Percentiles rank a stretch among this genome's conserved stretches.
phyloP scores from a whole-genome alignment of 2,888 invertebrate genomes.

The Sericinus montela region DNA sequence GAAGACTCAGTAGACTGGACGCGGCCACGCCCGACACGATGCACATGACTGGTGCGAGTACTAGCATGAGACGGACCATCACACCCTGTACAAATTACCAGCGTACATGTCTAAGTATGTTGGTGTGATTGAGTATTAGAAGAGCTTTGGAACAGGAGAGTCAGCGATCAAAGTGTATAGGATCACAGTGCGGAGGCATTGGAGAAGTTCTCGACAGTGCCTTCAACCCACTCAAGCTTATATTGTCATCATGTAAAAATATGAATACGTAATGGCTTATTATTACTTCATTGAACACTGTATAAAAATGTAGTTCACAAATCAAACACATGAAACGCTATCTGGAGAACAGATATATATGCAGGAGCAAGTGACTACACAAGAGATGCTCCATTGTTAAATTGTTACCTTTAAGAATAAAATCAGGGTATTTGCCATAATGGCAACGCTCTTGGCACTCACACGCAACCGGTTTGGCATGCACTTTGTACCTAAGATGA shows the following conservation, averaged over 20 bases:
- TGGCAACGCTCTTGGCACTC: no score
- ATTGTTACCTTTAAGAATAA: no score
- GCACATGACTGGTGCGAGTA: slow-evolving; percentile 98
- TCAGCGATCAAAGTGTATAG: slow-evolving; percentile 83
- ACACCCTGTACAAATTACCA: slow-evolving; percentile 84
- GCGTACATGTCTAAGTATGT: slow-evolving; percentile 22
- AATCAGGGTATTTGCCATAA: no score
- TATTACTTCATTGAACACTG: no score
- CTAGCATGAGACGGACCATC: slow-evolving; percentile 99
- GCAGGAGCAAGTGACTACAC: no score
- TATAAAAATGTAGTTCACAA: no score
- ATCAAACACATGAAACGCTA: no score
- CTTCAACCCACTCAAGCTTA: slow-evolving; percentile 63
- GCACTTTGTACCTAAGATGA: no score
- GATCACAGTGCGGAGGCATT: slow-evolving; percentile 71
- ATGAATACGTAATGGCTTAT: no score
- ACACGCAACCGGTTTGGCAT: no score
- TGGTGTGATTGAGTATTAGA: slow-evolving; percentile 3
- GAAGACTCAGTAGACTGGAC: slow-evolving; percentile 89
- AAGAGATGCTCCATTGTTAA: no score
- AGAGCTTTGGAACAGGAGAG: background rate
- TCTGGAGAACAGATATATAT: no score
- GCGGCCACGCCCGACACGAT: slow-evolving; percentile 97
- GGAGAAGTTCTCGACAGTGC: slow-evolving; percentile 54
- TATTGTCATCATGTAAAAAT: slow-evolving; percentile 52